Evolutionary conservation across 2,888 invertebrate genomes (phyloP), one percentile per base, ranked within the genome.

Genomic region (Sinhomidia bicolor): DNA sequence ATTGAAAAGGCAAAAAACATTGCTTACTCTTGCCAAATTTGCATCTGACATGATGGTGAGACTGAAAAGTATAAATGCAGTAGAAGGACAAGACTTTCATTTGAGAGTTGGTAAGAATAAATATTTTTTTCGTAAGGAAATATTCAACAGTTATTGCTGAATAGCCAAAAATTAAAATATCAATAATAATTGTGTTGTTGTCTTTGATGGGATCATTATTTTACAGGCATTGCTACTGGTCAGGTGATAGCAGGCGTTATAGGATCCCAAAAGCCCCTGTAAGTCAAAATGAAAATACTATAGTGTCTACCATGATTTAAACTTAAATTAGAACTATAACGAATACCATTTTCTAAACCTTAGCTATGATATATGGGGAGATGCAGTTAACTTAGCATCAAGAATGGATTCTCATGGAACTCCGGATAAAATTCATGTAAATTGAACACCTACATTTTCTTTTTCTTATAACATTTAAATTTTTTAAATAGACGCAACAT

Each of bases 361-460:
- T 7, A 89, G 86, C 23, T 99, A 98, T 93, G 99, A 99, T 93
- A 98, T 99, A 93, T 99, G 99, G 98, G 99, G 99, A 0, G 97
- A 99, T 94, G 97, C 98, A 0, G 99, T 99, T 0, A 99, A 99
- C 94, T 97, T 99, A 95, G 98, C 99, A 2, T 98, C 98, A 0
- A 95, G 99, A 92, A 98, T 99, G 98, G 99, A 99, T 93, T 97
- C 97, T 0, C 97, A 97, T 0, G 99, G 99, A 7, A 94, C 96
- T 90, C 95, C 96, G 1, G 96, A 97, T 60, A 95, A 95, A 93
- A 97, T 97, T 92, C 97, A 97, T 94, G 96, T 96, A 89, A 32
- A 3, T 20, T 14, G 29, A n/a, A 0, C 23, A 32, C 36, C 14
- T 10, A n/a, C n/a, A n/a, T n/a, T n/a, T n/a, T n/a, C n/a, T n/a